Evolutionary conservation across 37 sponge, comb jelly and placozoan genomes (phyloP).

Genomic region (Haliclona indistincta): DNA sequence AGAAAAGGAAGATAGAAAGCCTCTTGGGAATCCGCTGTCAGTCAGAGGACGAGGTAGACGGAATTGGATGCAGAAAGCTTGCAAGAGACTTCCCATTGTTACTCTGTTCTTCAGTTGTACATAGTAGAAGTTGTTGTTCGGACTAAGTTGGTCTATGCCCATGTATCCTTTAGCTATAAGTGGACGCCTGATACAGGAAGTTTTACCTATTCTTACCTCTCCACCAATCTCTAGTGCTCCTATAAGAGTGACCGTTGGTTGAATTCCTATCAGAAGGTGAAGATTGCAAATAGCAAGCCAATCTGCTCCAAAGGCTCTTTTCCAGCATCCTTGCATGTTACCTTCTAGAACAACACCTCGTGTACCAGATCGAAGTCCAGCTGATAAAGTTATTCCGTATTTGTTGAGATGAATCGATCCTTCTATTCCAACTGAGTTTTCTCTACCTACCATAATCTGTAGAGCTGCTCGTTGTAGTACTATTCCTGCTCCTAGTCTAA

Average conservation of each 20-base stretch:
- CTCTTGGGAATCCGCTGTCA: constrained; percentile 38
- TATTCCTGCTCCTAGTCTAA: no score
- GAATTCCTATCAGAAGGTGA: neutral
- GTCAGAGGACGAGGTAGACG: constrained; percentile 22
- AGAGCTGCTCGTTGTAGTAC: neutral
- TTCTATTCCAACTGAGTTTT: neutral
- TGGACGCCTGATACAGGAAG: neutral
- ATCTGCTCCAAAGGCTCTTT: constrained; percentile 16
- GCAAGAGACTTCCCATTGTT: constrained; percentile 17
- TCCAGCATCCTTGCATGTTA: no score
- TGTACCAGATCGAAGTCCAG: neutral
- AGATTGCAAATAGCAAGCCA: constrained; percentile 25
- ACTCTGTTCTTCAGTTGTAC: neutral
- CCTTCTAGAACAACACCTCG: constrained; percentile 10
- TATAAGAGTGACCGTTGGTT: no score
- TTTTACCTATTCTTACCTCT: constrained; percentile 6
- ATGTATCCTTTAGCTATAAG: constrained; percentile 14
- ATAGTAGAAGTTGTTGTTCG: constrained; percentile 32
- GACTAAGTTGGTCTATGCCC: constrained; percentile 5
- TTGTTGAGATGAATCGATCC: constrained; percentile 10
- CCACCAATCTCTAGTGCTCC: constrained; percentile 34
- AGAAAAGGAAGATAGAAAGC: constrained; percentile 26
- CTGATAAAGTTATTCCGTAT: constrained; percentile 16
- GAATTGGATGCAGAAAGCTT: constrained; percentile 38
- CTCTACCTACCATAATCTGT: neutral